phyloP scores from a whole-genome alignment of 2,113 vertebrate genomes.

The Plotosus lineatus region DNA sequence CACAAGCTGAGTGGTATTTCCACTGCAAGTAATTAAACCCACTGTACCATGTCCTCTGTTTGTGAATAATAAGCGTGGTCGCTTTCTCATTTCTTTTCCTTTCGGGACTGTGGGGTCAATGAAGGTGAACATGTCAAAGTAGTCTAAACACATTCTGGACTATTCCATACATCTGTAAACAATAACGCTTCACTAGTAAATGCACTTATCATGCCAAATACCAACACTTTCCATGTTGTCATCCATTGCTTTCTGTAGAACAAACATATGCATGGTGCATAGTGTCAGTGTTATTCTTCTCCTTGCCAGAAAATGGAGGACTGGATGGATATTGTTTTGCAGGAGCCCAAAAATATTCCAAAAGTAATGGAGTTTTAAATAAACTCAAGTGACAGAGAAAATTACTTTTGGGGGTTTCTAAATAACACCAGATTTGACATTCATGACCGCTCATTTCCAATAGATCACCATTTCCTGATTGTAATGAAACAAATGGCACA shows the following conservation, averaged over 20 bases:
- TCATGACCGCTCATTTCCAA: background rate
- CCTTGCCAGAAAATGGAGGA: constrained; percentile 48
- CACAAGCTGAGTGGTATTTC: background rate
- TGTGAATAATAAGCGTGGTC: constrained; percentile 11
- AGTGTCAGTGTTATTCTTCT: constrained; percentile 60
- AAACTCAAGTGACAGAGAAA: constrained; percentile 38
- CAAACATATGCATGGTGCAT: constrained; percentile 47
- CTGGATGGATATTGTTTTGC: constrained; percentile 45
- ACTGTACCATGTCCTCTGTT: constrained; percentile 4
- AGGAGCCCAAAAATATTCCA: constrained; percentile 8
- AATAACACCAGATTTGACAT: constrained; percentile 42
- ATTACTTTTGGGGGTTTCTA: constrained; percentile 36
- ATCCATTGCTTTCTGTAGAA: constrained; percentile 55
- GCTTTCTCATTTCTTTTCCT: background rate
- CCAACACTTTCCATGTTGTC: constrained; percentile 48
- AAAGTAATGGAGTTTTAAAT: constrained; percentile 44
- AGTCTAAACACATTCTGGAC: constrained; percentile 59
- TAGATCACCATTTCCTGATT: constrained; percentile 37
- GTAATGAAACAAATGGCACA: background rate
- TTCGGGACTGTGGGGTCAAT: constrained; percentile 25
- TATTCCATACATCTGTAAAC: constrained; percentile 55
- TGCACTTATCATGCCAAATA: constrained; percentile 30
- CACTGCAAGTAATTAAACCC: constrained; percentile 28
- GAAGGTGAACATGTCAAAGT: constrained; percentile 46
- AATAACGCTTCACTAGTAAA: constrained; percentile 56